Percentiles rank a stretch among this genome's conserved stretches.
These are phyloP conservation scores for Chloromyia formosa DNA, from an alignment of 2,888 invertebrate genomes.

Conservation along the genomic window DNA sequence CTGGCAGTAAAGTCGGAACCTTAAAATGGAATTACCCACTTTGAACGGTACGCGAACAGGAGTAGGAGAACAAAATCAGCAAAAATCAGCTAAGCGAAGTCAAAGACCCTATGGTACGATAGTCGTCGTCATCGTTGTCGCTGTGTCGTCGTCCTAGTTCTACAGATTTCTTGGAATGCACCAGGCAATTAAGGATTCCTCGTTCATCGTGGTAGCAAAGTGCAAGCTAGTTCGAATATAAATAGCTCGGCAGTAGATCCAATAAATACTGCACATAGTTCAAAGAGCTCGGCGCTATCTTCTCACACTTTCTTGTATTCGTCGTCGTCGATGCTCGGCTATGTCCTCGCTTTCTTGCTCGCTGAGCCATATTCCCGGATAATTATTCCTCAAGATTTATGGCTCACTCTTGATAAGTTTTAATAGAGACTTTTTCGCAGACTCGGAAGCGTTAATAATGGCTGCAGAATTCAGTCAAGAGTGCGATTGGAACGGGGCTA, in stretches of 20 bases:
- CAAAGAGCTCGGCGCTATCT: background rate
- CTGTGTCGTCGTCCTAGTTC: background rate
- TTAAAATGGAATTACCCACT: background rate
- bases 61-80: background rate
- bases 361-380: conserved; percentile 20
- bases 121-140: no score
- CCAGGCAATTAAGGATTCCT: conserved; percentile 40
- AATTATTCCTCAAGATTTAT: conserved; percentile 38
- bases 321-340: no score
- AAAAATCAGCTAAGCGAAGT: background rate
- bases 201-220: background rate
- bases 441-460: conserved; percentile 22
- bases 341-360: background rate
- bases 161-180: background rate
- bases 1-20: background rate
- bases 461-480: background rate
- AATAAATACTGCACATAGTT: background rate
- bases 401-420: conserved; percentile 36
- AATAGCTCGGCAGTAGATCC: background rate
- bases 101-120: background rate
- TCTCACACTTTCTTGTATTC: background rate
- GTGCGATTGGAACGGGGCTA: background rate
- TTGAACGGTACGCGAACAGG: background rate
- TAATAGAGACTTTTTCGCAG: conserved; percentile 14
- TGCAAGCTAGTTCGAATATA: background rate